Conservation (phyloP, 2,797 vertebrate species). For the Malacoctenus gilli region DNA sequence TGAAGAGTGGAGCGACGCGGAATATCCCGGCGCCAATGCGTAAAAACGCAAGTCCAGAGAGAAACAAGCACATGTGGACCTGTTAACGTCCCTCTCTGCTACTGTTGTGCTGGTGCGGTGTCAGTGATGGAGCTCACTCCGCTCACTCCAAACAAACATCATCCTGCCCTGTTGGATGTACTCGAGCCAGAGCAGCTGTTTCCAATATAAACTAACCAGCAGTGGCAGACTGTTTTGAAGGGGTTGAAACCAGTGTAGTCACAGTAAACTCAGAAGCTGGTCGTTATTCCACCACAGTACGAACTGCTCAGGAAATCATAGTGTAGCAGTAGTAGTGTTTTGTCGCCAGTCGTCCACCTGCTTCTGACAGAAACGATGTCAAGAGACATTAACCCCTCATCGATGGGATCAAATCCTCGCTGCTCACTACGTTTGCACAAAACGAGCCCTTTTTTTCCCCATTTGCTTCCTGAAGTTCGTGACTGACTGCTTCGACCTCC, state of each 20-base stretch:
- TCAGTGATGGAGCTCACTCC: slow-evolving; percentile 28
- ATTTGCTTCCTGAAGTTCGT: too few species aligned
- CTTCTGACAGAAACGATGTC: too few species aligned
- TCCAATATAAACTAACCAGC: slow-evolving; percentile 18
- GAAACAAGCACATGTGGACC: not conserved
- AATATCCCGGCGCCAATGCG: too few species aligned
- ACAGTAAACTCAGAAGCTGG: not conserved
- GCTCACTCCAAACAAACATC: slow-evolving; percentile 52
- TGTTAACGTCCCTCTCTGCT: not conserved
- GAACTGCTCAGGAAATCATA: too few species aligned
- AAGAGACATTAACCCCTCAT: too few species aligned
- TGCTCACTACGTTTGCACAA: too few species aligned
- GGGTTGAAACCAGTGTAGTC: too few species aligned
- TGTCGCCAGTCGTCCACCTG: too few species aligned
- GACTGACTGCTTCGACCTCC: not conserved
- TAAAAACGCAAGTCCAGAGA: not conserved
- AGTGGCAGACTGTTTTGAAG: too few species aligned
- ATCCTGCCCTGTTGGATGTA: slow-evolving; percentile 47
- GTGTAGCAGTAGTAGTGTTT: too few species aligned
- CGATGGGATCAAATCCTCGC: too few species aligned
- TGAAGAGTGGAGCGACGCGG: slow-evolving; percentile 1
- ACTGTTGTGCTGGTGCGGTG: slow-evolving; percentile 16
- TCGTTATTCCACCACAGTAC: not conserved
- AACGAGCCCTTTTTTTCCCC: too few species aligned
- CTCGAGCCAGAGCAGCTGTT: slow-evolving; percentile 29